Evolutionary conservation across 2,113 vertebrate genomes (phyloP).

Genomic region (Chaenogobius annularis): DNA sequence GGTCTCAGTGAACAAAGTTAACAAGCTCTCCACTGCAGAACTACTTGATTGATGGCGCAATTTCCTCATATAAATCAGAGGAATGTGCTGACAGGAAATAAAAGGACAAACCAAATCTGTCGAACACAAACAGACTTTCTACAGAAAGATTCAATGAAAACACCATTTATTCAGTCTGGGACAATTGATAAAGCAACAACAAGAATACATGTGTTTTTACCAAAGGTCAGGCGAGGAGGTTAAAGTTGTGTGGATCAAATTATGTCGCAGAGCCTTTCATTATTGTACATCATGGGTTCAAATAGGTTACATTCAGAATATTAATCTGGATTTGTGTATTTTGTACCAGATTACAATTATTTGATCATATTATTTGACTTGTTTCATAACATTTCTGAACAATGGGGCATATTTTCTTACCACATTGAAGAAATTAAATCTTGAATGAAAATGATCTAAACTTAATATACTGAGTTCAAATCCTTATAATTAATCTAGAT

Average conservation of each 20-base stretch:
- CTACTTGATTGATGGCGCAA: constrained; percentile 62
- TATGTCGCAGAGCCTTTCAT: not conserved
- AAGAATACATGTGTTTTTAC: constrained; percentile 5
- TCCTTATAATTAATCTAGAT: too few species aligned
- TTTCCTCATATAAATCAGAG: constrained; percentile 44
- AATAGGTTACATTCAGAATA: not conserved
- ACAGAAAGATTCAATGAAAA: constrained; percentile 20
- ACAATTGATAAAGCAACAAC: constrained; percentile 16
- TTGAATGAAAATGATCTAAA: too few species aligned
- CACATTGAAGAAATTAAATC: too few species aligned
- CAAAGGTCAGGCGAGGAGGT: not conserved
- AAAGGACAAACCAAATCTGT: constrained; percentile 42
- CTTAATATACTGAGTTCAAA: too few species aligned
- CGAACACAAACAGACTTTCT: constrained; percentile 45
- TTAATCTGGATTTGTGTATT: not conserved
- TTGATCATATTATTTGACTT: not conserved
- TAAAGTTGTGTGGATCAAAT: not conserved
- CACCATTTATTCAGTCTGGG: constrained; percentile 22
- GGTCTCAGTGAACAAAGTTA: constrained; percentile 50
- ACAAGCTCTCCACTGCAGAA: constrained; percentile 39
- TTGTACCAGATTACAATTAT: not conserved
- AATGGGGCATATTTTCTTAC: not conserved
- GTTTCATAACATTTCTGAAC: not conserved
- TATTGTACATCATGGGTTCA: not conserved
- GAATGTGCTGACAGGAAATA: constrained; percentile 50